Percentiles rank a stretch among this genome's conserved stretches.
These are phyloP conservation scores for Byasa hedistus DNA, from an alignment of 2,888 invertebrate species.

Conservation along the genomic window DNA sequence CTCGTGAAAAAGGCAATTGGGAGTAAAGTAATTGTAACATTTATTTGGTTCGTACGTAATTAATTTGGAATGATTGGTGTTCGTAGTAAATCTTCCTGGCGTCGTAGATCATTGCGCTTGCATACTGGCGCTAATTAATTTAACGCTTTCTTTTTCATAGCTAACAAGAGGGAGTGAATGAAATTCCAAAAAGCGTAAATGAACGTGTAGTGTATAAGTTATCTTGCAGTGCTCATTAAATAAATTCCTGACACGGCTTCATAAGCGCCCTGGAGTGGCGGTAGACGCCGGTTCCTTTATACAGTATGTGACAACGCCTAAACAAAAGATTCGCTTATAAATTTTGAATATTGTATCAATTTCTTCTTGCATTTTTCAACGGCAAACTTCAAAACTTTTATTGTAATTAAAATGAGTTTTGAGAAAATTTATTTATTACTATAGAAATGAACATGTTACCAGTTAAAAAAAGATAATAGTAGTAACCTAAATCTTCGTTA, in stretches of 20 bases:
- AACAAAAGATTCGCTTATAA: not conserved
- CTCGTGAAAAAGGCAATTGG: not conserved
- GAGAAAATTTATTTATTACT: not conserved
- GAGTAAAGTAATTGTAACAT: conserved; percentile 33
- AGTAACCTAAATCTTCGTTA: too few species aligned
- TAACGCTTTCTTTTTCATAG: conserved; percentile 63
- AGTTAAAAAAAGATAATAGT: not conserved
- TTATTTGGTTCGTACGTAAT: conserved; percentile 13
- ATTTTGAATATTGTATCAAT: not conserved
- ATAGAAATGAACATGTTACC: not conserved
- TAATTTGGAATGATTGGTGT: conserved; percentile 13
- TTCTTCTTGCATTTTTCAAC: too few species aligned
- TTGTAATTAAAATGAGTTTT: not conserved
- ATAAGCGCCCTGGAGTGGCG: conserved; percentile 45
- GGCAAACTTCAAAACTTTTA: too few species aligned
- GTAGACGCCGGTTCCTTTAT: conserved; percentile 30
- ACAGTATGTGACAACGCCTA: not conserved
- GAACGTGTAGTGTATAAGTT: conserved; percentile 69
- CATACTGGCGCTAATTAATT: conserved; percentile 71
- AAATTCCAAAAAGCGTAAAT: conserved; percentile 72
- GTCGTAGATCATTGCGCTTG: conserved; percentile 60
- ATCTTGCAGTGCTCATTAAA: conserved; percentile 63
- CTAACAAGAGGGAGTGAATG: conserved; percentile 65
- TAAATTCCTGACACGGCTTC: conserved; percentile 56
- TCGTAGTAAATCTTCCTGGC: conserved; percentile 48